Evolutionary conservation across 1,140 invertebrate genomes (phyloP), one percentile per base, ranked within the genome.

Genomic region (Dinoponera quadriceps): DNA sequence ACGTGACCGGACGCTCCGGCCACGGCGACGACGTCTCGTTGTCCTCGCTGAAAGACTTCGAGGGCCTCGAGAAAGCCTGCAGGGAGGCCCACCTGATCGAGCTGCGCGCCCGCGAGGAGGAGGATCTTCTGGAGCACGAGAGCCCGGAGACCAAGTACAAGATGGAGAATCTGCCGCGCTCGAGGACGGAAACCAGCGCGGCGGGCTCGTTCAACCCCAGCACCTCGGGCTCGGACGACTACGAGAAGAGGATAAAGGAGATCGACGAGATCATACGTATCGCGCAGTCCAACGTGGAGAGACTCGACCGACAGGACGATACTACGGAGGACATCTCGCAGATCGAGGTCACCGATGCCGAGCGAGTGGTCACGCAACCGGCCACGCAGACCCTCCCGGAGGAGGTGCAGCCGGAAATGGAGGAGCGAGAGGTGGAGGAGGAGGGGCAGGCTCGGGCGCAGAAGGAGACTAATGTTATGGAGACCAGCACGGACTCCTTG

Each of bases 1-100:
- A 95, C 63, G 89, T 94, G 74, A 92, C 96, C 48, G 95, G 96
- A 86, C 95, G 96, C 89, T 96, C 96, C 88, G 95, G 95, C 5
- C 97, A 97, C 90, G 97, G 97, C 25, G 98, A 99, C 94, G 97
- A 98, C 92, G 95, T 98, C 20, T 99, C 98, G 1, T 93, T 98
- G n/a, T 98, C 97, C 5, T 99, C 98, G 22, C 94, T 99, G 3
- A 98, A 98, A 91, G 98, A 99, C 93, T 99, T 99, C 93, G 98
- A 99, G 95, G 96, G 97, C 0, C 93, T 99, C 0, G 98, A 99
- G 93, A 96, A 96, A 81, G 98, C 98, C 27, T 98, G 98, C 91
- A 95, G 97, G 51, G 97, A 98, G 91, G 97, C 96, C 0, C 96
- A 98, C 84, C 95, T 96, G 73, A 97, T 97, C 60, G 98, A 98